Conservation (phyloP, 2,888 invertebrate genomes). For the Embidobia sp. region DNA sequence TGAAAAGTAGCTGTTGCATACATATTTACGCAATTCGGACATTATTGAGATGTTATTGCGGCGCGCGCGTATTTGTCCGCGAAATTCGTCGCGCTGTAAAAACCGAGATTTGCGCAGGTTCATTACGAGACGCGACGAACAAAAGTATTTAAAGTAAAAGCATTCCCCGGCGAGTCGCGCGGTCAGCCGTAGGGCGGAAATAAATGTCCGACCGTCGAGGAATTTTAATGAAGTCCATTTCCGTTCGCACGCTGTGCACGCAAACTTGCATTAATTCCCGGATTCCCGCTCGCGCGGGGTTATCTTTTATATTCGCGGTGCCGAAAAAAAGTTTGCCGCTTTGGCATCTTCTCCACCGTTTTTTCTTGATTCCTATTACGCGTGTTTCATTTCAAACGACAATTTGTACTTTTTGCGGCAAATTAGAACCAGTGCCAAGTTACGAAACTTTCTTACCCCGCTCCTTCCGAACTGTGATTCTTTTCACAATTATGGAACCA, state of each 20-base stretch:
- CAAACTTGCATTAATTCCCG: constrained; percentile 68
- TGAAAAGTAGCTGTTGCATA: too few relatives aligned
- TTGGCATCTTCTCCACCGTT: constrained; percentile 39
- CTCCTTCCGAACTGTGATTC: too few relatives aligned
- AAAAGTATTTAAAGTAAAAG: constrained; percentile 67
- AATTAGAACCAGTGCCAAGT: too few relatives aligned
- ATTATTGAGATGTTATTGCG: constrained; percentile 37
- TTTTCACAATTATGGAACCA: too few relatives aligned
- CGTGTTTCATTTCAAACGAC: constrained; percentile 4
- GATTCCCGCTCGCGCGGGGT: constrained; percentile 17
- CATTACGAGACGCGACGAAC: constrained; percentile 56
- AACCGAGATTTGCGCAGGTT: constrained; percentile 41
- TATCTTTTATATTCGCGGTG: constrained; percentile 43
- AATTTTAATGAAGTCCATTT: constrained; percentile 74
- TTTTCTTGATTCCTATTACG: constrained; percentile 11
- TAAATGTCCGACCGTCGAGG: constrained; percentile 69
- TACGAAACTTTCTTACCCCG: too few relatives aligned
- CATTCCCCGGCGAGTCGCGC: constrained; percentile 66
- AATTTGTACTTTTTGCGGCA: constrained; percentile 4
- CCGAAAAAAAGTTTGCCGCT: constrained; percentile 40
- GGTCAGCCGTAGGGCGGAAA: constrained; percentile 66
- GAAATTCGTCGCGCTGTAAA: constrained; percentile 35
- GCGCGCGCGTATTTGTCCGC: constrained; percentile 7
- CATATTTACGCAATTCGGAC: too few relatives aligned
- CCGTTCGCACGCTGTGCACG: constrained; percentile 55